phyloP scores from a whole-genome alignment of 1,140 invertebrate genomes.

The Caenorhabditis brenneri region DNA sequence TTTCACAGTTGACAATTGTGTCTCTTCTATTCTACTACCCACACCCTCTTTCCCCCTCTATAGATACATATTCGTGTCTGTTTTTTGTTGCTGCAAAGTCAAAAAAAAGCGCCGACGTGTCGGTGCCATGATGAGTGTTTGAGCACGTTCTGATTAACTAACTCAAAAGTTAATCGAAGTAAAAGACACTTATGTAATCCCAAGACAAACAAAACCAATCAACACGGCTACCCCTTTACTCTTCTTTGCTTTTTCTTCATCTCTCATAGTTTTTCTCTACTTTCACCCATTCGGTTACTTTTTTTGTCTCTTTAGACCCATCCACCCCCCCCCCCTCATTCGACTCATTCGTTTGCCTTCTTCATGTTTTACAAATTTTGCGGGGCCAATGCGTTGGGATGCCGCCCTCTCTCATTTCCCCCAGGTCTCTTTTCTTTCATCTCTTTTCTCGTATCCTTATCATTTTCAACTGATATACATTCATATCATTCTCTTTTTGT shows the following conservation, averaged over 20 bases:
- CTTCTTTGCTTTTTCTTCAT: not conserved
- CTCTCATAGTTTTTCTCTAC: not conserved
- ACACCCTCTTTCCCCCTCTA: not conserved
- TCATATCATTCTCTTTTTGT: not conserved
- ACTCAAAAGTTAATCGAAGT: slow-evolving; percentile 33
- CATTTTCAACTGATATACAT: slow-evolving; percentile 7
- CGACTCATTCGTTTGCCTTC: slow-evolving; percentile 40
- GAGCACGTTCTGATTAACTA: slow-evolving; percentile 39
- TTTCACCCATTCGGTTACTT: not conserved
- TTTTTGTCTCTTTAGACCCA: slow-evolving; percentile 19
- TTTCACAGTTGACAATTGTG: not conserved
- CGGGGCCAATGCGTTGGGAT: slow-evolving; percentile 8
- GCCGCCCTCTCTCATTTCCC: not conserved
- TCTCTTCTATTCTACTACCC: not conserved
- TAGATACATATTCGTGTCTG: not conserved
- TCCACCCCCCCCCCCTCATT: not conserved
- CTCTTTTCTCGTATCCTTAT: not conserved
- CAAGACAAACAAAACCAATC: slow-evolving; percentile 37
- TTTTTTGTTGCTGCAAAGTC: slow-evolving; percentile 1
- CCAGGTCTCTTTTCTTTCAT: no score
- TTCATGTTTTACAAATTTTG: slow-evolving; percentile 31
- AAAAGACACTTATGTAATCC: slow-evolving; percentile 43
- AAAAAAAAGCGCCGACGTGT: slow-evolving; percentile 13
- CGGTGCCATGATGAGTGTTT: slow-evolving; percentile 33
- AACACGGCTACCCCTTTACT: not conserved